A percentile compares a stretch with the other conserved stretches of the same genome.
Evolutionary conservation across 2,113 vertebrate genomes (phyloP).

Genomic region (Corvus moneduloides): DNA sequence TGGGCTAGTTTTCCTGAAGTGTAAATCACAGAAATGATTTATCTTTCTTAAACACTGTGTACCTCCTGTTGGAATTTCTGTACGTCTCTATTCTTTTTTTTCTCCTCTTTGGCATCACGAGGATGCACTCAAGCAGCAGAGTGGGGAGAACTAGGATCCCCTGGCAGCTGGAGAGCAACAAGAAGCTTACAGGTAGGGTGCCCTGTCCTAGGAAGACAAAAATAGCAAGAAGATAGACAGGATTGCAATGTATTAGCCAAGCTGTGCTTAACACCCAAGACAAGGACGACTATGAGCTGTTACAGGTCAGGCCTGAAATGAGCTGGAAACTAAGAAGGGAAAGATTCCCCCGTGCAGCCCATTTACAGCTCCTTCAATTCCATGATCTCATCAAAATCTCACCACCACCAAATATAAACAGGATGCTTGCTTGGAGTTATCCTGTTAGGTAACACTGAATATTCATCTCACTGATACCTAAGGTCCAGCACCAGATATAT

Average conservation of each 20-base stretch:
- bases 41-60: neutral
- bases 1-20: neutral
- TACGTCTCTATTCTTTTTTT: neutral
- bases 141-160: neutral
- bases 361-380: neutral
- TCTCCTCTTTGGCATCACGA: neutral
- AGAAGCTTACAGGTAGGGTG: slow-evolving; percentile 12
- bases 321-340: neutral
- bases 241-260: neutral
- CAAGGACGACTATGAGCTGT: neutral
- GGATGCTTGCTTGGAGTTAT: neutral
- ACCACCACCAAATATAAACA: neutral
- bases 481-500: neutral
- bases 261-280: neutral
- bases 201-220: neutral
- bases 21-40: neutral
- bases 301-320: neutral
- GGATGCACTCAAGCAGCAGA: neutral
- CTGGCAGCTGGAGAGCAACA: neutral
- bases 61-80: neutral
- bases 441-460: neutral
- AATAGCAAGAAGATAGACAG: slow-evolving; percentile 14
- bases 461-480: neutral
- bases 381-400: neutral
- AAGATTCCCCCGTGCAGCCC: neutral